Evolutionary conservation across 2,888 invertebrate species (phyloP).

Genomic region (Drosophila borborema): DNA sequence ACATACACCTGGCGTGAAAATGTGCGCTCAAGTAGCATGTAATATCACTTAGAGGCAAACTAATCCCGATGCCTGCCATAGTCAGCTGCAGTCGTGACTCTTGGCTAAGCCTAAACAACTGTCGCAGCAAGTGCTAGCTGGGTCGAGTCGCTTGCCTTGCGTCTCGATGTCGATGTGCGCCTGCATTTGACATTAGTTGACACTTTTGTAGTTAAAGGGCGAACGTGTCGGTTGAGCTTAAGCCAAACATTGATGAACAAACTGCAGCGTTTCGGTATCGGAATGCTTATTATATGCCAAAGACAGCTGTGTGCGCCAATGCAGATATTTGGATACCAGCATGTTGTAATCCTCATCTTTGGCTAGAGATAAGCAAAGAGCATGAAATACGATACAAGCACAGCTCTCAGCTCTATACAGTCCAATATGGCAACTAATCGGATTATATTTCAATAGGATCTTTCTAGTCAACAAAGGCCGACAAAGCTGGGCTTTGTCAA

Average conservation of each 20-base stretch:
- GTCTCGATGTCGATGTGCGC: conserved; percentile 7
- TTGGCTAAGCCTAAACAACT: conserved; percentile 28
- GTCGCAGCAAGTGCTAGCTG: conserved; percentile 11
- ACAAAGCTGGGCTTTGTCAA: not conserved
- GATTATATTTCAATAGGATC: not conserved
- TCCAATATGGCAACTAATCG: not conserved
- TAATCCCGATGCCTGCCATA: conserved; percentile 52
- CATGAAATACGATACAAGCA: not conserved
- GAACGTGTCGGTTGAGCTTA: conserved; percentile 13
- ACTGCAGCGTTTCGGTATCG: conserved; percentile 20
- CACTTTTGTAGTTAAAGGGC: conserved; percentile 23
- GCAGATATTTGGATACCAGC: conserved; percentile 25
- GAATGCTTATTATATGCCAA: conserved; percentile 42
- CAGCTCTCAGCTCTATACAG: not conserved
- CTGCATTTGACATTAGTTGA: conserved; percentile 59
- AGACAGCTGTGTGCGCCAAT: conserved; percentile 12
- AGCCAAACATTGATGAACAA: conserved; percentile 44
- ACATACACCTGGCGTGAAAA: conserved; percentile 19
- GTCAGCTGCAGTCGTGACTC: conserved; percentile 45
- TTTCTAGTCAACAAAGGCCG: not conserved
- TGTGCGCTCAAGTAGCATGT: conserved; percentile 52
- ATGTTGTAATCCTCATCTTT: conserved; percentile 24
- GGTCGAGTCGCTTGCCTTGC: not conserved
- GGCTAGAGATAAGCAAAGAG: conserved; percentile 7
- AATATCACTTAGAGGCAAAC: conserved; percentile 67